These are phyloP conservation scores for Heliconius hewitsoni DNA, from an alignment of 1,140 invertebrate genomes.

Conservation along the genomic window DNA sequence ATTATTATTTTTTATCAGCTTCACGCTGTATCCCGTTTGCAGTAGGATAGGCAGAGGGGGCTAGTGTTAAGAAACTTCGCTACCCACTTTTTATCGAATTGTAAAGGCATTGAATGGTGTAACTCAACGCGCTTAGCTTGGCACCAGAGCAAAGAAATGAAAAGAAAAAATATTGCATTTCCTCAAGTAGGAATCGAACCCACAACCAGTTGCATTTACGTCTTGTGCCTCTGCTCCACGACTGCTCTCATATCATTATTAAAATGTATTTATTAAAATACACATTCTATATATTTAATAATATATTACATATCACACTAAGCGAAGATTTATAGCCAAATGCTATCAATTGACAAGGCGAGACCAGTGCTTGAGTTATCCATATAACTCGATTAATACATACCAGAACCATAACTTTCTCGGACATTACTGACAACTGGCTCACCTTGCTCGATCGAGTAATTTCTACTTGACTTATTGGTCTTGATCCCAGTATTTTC, in stretches of 20 bases:
- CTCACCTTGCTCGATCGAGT: slow-evolving; percentile 60
- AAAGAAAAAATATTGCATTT: no score
- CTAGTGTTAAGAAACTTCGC: no score
- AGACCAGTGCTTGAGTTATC: slow-evolving; percentile 17
- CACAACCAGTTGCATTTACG: not conserved
- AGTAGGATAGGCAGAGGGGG: no score
- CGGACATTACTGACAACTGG: slow-evolving; percentile 54
- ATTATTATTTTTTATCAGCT: no score
- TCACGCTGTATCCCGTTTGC: no score
- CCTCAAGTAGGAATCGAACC: not conserved
- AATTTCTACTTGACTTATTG: slow-evolving; percentile 67
- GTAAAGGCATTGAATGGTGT: no score
- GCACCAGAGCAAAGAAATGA: no score
- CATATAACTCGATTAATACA: slow-evolving; percentile 25
- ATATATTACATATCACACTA: not conserved
- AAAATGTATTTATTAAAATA: not conserved
- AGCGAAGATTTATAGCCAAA: not conserved
- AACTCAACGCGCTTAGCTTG: no score
- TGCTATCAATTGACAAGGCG: slow-evolving; percentile 17
- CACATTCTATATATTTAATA: not conserved
- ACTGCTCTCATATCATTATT: not conserved
- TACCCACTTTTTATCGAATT: no score
- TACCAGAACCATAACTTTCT: slow-evolving; percentile 58
- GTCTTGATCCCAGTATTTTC: slow-evolving; percentile 59
- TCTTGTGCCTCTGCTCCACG: not conserved